Conservation (phyloP, 2,888 invertebrate species). For the Dryococelus australis region DNA sequence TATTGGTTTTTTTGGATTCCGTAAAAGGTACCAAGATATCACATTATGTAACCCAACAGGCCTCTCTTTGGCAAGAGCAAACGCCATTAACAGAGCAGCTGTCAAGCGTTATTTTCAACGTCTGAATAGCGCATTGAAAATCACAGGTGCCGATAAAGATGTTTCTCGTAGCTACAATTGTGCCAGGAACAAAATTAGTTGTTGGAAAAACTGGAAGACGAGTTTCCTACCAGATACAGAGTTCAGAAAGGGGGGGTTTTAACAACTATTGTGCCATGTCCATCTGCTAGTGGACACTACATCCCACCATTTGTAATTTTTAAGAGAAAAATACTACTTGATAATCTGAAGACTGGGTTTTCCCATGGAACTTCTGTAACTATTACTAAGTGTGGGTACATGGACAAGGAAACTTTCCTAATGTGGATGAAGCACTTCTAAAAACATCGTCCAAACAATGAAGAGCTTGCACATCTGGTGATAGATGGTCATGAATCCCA, state of each 20-base stretch:
- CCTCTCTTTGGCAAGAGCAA: not conserved
- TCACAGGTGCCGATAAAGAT: conserved; percentile 17
- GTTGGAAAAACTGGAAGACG: no score
- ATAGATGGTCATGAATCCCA: conserved; percentile 22
- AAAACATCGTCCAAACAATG: conserved; percentile 25
- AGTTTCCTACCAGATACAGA: conserved; percentile 22
- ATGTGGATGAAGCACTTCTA: conserved; percentile 22
- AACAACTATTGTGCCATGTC: conserved; percentile 6
- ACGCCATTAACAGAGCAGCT: no score
- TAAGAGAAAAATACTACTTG: not conserved
- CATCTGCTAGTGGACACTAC: conserved; percentile 18
- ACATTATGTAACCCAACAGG: conserved; percentile 13
- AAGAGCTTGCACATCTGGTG: conserved; percentile 20
- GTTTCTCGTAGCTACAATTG: conserved; percentile 9
- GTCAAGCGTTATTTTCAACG: not conserved
- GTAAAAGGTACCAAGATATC: not conserved
- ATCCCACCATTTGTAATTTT: conserved; percentile 16
- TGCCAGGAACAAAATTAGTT: conserved; percentile 19
- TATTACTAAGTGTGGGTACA: no score
- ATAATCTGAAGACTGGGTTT: not conserved
- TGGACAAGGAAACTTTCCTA: conserved; percentile 17
- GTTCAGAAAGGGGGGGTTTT: conserved; percentile 5
- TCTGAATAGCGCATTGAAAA: conserved; percentile 21
- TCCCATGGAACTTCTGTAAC: conserved; percentile 4
- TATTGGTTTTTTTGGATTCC: not conserved